Percentiles rank a stretch among this genome's conserved stretches.
These are phyloP conservation scores for Sesamia nonagrioides DNA, from an alignment of 1,140 invertebrate genomes.

Conservation along the genomic window DNA sequence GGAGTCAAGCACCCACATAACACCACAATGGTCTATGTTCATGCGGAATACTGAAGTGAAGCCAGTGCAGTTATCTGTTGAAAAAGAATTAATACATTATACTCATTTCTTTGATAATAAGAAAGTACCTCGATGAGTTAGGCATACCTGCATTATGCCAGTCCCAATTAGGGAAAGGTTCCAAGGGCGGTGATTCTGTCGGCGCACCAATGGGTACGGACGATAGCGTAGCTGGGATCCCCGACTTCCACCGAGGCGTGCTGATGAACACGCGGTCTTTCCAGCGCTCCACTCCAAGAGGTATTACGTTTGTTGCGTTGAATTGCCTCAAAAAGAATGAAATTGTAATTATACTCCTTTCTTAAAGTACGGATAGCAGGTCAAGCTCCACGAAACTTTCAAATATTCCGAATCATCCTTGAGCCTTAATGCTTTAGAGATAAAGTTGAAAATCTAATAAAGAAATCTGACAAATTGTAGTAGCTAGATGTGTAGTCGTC, in stretches of 20 bases:
- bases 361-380: too few species aligned
- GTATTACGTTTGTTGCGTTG: conserved; percentile 91
- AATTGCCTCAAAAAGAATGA: conserved; percentile 86
- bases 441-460: too few species aligned
- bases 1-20: conserved; percentile 93
- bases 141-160: conserved; percentile 88
- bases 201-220: conserved; percentile 85
- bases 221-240: conserved; percentile 91
- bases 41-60: conserved; percentile 93
- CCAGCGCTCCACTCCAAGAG: conserved; percentile 91
- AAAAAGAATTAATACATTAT: conserved; percentile 45
- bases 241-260: conserved; percentile 94
- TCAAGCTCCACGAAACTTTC: too few species aligned
- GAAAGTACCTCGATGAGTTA: background rate
- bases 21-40: conserved; percentile 90
- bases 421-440: too few species aligned
- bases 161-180: conserved; percentile 92
- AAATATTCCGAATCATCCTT: too few species aligned
- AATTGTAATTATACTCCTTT: background rate
- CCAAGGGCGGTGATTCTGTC: conserved; percentile 89
- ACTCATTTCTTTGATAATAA: background rate
- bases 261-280: conserved; percentile 90
- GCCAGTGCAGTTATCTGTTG: conserved; percentile 88
- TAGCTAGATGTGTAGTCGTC: too few species aligned
- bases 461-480: too few species aligned